A percentile compares a stretch with the other conserved stretches of the same genome.
These are phyloP conservation scores for Cataglyphis albicans DNA, from an alignment of 2,888 invertebrate species.

Conservation along the genomic window DNA sequence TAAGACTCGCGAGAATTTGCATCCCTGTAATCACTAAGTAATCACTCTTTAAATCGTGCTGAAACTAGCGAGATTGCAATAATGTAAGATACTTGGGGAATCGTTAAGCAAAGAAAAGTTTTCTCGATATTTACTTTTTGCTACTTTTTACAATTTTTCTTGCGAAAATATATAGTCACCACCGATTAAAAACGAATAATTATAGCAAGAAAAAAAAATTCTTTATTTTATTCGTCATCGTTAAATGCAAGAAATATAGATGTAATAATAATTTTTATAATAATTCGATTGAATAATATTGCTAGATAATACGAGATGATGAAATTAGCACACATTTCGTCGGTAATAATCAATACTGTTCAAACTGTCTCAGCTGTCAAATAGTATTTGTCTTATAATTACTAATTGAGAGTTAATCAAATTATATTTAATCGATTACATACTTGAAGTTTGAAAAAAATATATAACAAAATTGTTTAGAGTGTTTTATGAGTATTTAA, in stretches of 20 bases:
- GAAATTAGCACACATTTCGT: background rate
- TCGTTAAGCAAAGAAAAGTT: no score
- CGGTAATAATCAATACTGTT: slow-evolving; percentile 3
- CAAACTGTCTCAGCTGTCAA: slow-evolving; percentile 3
- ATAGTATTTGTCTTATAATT: background rate
- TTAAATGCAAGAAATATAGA: slow-evolving; percentile 25
- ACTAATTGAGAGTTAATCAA: slow-evolving; percentile 3
- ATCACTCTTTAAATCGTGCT: background rate
- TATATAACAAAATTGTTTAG: background rate
- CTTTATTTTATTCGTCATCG: background rate
- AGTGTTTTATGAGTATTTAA: background rate
- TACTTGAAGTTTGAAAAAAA: slow-evolving; percentile 8
- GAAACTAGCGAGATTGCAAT: background rate
- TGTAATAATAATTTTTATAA: slow-evolving; percentile 1
- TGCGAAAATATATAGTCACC: background rate
- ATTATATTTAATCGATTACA: background rate
- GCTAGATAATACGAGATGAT: background rate
- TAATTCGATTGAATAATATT: slow-evolving; percentile 1
- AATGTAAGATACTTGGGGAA: background rate
- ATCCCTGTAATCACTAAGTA: background rate
- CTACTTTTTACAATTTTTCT: background rate
- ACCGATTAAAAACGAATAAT: background rate
- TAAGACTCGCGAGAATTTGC: slow-evolving; percentile 38
- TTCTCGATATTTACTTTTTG: background rate
- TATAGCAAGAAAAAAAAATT: background rate